These are phyloP conservation scores for Acanthoscelides obtectus DNA, from an alignment of 2,888 invertebrate species.

Conservation along the genomic window DNA sequence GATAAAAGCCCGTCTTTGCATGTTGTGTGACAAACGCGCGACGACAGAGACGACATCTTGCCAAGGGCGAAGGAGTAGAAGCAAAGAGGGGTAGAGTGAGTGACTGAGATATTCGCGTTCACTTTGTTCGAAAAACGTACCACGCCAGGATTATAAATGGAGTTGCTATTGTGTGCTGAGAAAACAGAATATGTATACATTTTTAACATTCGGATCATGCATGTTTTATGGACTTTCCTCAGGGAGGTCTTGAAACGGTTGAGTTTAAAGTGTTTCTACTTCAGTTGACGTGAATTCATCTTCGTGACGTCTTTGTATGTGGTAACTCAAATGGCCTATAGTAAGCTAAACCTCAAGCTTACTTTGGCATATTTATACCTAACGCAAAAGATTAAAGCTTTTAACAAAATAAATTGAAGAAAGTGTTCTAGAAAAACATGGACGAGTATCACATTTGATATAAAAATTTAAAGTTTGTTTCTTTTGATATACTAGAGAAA, in stretches of 20 bases:
- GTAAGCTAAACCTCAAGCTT: neutral
- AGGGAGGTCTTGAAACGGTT: neutral
- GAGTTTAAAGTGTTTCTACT: neutral
- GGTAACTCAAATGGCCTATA: neutral
- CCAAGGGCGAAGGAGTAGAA: neutral
- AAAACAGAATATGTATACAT: conserved; percentile 30
- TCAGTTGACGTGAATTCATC: neutral
- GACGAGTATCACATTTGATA: no score
- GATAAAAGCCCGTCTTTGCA: conserved; percentile 50
- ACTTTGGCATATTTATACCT: no score
- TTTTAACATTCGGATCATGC: conserved; percentile 46
- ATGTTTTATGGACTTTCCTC: conserved; percentile 27
- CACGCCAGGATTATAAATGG: conserved; percentile 46
- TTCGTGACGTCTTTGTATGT: neutral
- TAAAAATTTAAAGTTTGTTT: no score
- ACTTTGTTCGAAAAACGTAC: conserved; percentile 45
- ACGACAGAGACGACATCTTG: neutral
- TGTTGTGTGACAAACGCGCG: conserved; percentile 48
- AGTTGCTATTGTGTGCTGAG: conserved; percentile 40
- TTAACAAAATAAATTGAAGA: no score
- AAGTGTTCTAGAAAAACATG: no score
- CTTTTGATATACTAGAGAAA: no score
- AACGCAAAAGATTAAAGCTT: no score
- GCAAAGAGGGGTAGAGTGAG: conserved; percentile 32
- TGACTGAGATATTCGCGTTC: conserved; percentile 50